Evolutionary conservation across 2,113 vertebrate genomes (phyloP).

Genomic region (Poeciliopsis turrubarensis): DNA sequence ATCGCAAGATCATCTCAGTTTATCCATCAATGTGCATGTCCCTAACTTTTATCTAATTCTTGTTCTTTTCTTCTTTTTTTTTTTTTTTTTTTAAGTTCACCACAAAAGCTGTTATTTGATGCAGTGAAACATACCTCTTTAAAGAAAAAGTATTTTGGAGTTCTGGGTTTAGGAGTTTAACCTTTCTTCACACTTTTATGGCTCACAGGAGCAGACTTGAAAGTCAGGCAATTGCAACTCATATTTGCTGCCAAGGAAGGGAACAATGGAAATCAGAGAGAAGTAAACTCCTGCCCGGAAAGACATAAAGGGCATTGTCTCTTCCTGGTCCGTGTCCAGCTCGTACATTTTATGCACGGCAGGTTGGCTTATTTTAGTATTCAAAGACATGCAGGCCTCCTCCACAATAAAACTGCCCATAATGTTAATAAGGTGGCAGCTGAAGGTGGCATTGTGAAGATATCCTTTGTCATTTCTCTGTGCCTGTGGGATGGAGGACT

Average conservation of each 20-base stretch:
- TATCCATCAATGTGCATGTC: too few relatives aligned
- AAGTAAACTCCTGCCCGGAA: conserved; percentile 41
- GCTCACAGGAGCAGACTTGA: conserved; percentile 47
- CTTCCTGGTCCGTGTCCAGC: conserved; percentile 17
- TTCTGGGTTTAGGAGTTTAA: conserved; percentile 26
- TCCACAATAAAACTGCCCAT: conserved; percentile 53
- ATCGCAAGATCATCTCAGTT: too few relatives aligned
- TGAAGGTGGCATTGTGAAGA: conserved; percentile 58
- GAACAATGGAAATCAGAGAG: conserved; percentile 40
- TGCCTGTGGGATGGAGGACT: conserved; percentile 23
- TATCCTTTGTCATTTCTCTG: conserved; percentile 42
- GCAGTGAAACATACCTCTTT: background rate
- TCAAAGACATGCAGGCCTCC: conserved; percentile 45
- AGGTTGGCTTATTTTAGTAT: conserved; percentile 27
- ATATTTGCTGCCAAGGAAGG: conserved; percentile 41
- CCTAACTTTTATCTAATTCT: too few relatives aligned
- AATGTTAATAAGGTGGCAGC: conserved; percentile 51
- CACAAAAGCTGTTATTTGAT: background rate
- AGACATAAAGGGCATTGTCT: conserved; percentile 32
- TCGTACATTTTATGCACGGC: conserved; percentile 29
- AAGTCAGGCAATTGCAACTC: conserved; percentile 39
- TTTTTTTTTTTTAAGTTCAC: too few relatives aligned
- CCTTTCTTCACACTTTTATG: conserved; percentile 27
- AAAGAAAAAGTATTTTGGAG: too few relatives aligned
- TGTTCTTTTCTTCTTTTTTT: too few relatives aligned